A percentile compares a stretch with the other conserved stretches of the same genome.
These are phyloP conservation scores for Myotis davidii DNA, from an alignment of 2,113 vertebrate genomes.

Conservation along the genomic window DNA sequence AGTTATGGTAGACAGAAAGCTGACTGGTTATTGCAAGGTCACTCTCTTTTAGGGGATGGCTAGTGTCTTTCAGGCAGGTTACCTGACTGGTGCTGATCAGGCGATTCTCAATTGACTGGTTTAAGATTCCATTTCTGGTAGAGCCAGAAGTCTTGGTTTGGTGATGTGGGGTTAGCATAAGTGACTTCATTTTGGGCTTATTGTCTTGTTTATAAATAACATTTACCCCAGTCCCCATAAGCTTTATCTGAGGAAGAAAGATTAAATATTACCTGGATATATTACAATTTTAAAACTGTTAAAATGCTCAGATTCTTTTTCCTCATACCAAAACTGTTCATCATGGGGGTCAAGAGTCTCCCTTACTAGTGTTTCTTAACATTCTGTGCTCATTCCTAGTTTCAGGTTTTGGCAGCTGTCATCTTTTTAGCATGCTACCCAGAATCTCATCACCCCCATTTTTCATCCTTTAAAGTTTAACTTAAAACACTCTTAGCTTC, in stretches of 20 bases:
- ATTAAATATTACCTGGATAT: background rate
- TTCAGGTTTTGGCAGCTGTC: background rate
- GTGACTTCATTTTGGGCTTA: background rate
- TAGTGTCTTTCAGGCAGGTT: background rate
- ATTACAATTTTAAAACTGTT: background rate
- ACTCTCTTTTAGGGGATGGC: background rate
- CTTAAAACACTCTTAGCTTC: background rate
- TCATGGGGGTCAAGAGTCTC: background rate
- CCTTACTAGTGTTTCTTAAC: background rate
- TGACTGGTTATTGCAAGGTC: background rate
- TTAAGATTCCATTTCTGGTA: background rate
- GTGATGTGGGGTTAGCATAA: background rate
- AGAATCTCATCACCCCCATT: background rate
- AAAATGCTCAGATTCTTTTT: background rate
- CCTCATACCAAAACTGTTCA: background rate
- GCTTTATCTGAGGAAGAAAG: constrained; percentile 16
- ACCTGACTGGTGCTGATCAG: background rate
- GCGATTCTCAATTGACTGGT: background rate
- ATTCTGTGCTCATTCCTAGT: background rate
- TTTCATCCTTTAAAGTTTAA: constrained; percentile 1
- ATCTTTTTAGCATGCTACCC: background rate
- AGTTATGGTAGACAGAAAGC: background rate
- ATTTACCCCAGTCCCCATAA: background rate
- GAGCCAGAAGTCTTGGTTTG: background rate
- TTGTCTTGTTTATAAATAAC: background rate